These are phyloP conservation scores for Watsonalla cultraria DNA, from an alignment of 2,888 invertebrate genomes.

Conservation along the genomic window DNA sequence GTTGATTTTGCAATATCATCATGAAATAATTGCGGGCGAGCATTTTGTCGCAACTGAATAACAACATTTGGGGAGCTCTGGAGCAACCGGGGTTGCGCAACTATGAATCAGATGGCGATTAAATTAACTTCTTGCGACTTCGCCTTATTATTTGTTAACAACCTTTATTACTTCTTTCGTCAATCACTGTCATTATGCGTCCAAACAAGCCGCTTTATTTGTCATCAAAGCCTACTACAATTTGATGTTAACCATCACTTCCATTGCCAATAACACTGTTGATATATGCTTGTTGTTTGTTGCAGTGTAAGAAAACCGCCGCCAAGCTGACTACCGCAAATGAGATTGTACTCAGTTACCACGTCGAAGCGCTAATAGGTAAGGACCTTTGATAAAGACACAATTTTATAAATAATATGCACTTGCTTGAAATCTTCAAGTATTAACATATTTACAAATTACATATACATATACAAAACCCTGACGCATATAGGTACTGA, in stretches of 20 bases:
- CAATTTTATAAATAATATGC: no score
- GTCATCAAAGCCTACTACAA: conserved; percentile 34
- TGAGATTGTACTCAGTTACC: conserved; percentile 70
- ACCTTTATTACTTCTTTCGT: conserved; percentile 61
- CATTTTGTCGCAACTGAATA: conserved; percentile 40
- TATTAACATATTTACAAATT: no score
- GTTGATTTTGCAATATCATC: conserved; percentile 50
- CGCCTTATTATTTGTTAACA: conserved; percentile 62
- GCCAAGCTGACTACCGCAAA: conserved; percentile 78
- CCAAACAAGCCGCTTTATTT: conserved; percentile 47
- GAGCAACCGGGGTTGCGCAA: conserved; percentile 44
- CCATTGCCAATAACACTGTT: neutral
- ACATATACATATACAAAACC: no score
- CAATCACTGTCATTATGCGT: conserved; percentile 52
- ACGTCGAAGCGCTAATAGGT: conserved; percentile 77
- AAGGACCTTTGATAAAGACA: conserved; percentile 21
- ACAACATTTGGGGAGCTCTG: conserved; percentile 57
- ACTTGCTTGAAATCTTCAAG: no score
- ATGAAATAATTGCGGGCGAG: conserved; percentile 55
- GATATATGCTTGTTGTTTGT: conserved; percentile 26
- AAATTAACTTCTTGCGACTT: conserved; percentile 58
- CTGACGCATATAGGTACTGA: no score
- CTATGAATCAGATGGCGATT: conserved; percentile 45
- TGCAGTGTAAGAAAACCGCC: conserved; percentile 63
- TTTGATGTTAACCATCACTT: conserved; percentile 10